Evolutionary conservation across 2,888 invertebrate genomes (phyloP), one percentile per base, ranked within the genome.

Genomic region (Hirudinaria manillensis): DNA sequence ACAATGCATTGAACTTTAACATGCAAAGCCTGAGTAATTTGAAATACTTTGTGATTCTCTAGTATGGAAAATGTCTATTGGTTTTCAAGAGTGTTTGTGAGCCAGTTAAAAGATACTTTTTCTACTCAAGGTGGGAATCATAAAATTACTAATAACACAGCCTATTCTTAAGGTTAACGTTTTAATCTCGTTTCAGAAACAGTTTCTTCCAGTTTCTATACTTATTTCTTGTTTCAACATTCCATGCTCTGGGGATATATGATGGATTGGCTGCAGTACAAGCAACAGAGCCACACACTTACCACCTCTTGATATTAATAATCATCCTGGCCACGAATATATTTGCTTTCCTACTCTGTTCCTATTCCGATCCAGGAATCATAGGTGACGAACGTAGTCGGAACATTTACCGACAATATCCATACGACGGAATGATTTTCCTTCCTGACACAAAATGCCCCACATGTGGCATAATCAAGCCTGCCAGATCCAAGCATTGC

Each of bases 401-500:
- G n/a, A 75, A 75, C 6, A 81, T 80, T 70, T 72, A 66, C 51
- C 70, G 78, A 13, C 75, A 80, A 2, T 84, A 83, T 78, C 74
- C 78, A 45, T 80, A 74, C 67, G 83, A 84, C 79, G 81, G 79
- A 1, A 66, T 79, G 4, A 72, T 84, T 70, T 84, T 82, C 79
- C 76, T 80, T 67, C 71, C 74, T 19, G 79, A 79, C 34, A 70
- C 61, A 0, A 76, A 74, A 13, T 84, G 84, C 76, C 75, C 76
- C 7, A 84, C 83, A 0, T 84, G 84, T 78, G 77, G 80, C 24
- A 75, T 82, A 27, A 71, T 77, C 16, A 83, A 83, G 76, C 83
- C 83, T 68, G 82, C 83, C 36, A 78, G 84, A 70, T 83, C 84
- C 36, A 84, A 84, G 77, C 84, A 84, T 77, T 84, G 84, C 77